Evolutionary conservation across 2,797 vertebrate genomes (phyloP), one percentile per base, ranked within the genome.

Genomic region (Micropoecilia bifurca): DNA sequence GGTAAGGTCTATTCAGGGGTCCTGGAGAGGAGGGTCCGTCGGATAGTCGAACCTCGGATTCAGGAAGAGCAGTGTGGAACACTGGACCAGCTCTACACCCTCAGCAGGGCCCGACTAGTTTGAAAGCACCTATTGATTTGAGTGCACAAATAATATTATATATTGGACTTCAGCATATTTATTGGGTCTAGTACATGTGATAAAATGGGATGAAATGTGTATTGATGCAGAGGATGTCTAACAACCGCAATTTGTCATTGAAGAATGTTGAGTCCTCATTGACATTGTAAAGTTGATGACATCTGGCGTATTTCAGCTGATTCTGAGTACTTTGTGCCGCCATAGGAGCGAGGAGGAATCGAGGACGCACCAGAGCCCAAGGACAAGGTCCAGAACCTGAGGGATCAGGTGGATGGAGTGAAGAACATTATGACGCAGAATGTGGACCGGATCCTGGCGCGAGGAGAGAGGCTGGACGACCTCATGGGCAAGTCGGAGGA

Each of bases 381-480:
- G 84, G 89, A 95, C 85, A 96, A 90, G 0, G 96, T 98, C 73
- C 91, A 87, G 90, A 0, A 88, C 28, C 90, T 99, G 87, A 97
- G 91, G 93, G 94, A 86, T 1, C 96, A 99, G 92, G 97, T 98
- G 33, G 97, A 98, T 22, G 97, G 97, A 0, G 98, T 99, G 57
- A 98, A 96, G 81, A 89, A 92, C 87, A 97, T 98, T 82, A 99
- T 99, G 98, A 97, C 95, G 0, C 93, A 97, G 92, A 99, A 99
- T 6, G 97, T 99, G 81, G 97, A 99, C 83, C 94, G 97, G 33
- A 98, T 99, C 89, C 95, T 99, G 95, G 97, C 97, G 0, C 95
- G 98, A 1, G 98, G 97, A 0, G 97, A 99, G 88, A 96, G 97
- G 77, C 85, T 99, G 78, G 97, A 98, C 30, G 97, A 98, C 74